A percentile compares a stretch with the other conserved stretches of the same genome.
phyloP scores from a whole-genome alignment of 2,888 invertebrate species.

The Sarcophaga carnaria region DNA sequence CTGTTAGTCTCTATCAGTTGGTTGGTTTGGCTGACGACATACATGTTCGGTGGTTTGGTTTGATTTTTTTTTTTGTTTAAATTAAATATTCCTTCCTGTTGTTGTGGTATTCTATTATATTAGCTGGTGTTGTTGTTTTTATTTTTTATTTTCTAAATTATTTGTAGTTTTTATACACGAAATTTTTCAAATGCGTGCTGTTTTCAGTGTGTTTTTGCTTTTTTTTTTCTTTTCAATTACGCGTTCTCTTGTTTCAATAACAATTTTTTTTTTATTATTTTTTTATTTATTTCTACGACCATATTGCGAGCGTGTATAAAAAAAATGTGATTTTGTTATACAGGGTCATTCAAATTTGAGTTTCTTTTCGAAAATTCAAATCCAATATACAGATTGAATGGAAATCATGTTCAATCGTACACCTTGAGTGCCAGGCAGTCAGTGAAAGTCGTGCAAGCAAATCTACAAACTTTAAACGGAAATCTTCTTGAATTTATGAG shows the following conservation, averaged over 20 bases:
- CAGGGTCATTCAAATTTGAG: no score
- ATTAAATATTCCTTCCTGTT: constrained; percentile 82
- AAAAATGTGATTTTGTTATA: background rate
- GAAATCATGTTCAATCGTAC: no score
- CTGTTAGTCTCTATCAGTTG: background rate
- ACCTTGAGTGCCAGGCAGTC: no score
- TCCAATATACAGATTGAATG: no score
- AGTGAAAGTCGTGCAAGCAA: no score
- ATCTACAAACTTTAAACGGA: no score
- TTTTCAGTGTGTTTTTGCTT: constrained; percentile 47
- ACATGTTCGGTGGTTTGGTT: constrained; percentile 71
- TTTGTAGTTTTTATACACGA: constrained; percentile 57
- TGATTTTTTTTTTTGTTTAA: constrained; percentile 73
- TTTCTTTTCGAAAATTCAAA: no score
- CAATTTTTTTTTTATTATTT: constrained; percentile 7
- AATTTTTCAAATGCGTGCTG: constrained; percentile 58
- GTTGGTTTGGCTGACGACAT: background rate
- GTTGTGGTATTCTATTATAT: constrained; percentile 67
- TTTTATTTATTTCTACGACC: constrained; percentile 30
- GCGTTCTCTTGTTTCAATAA: background rate
- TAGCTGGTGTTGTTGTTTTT: constrained; percentile 47
- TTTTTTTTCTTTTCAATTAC: background rate
- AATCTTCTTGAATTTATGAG: no score
- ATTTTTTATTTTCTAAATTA: constrained; percentile 38
- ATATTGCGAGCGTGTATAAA: background rate